Evolutionary conservation across 2,888 invertebrate species (phyloP).

Genomic region (Apotomis capreana): DNA sequence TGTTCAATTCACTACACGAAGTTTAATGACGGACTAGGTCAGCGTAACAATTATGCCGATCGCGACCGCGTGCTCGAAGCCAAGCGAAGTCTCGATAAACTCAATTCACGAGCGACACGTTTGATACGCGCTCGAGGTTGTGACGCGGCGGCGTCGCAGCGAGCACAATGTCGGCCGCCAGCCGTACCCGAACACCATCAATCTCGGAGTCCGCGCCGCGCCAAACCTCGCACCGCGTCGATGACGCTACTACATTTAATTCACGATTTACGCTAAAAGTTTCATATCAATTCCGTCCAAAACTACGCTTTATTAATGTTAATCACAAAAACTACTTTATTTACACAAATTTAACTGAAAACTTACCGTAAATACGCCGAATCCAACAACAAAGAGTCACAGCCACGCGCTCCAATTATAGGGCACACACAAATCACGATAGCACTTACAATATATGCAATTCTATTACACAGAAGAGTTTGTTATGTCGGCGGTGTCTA

Average conservation of each 20-base stretch:
- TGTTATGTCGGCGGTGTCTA: conserved; percentile 65
- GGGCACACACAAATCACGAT: conserved; percentile 81
- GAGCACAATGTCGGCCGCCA: conserved; percentile 68
- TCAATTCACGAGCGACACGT: conserved; percentile 64
- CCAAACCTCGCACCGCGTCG: conserved; percentile 61
- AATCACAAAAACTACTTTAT: conserved; percentile 48
- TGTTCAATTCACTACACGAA: conserved; percentile 44
- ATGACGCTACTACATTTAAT: conserved; percentile 71
- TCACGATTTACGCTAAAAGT: conserved; percentile 49
- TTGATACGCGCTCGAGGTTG: conserved; percentile 65
- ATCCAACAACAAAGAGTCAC: conserved; percentile 83
- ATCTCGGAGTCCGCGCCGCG: conserved; percentile 62
- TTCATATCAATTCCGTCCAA: conserved; percentile 44
- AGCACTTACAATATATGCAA: conserved; percentile 71
- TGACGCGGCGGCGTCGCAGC: conserved; percentile 75
- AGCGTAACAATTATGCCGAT: conserved; percentile 45
- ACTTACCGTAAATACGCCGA: conserved; percentile 79
- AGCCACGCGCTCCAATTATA: conserved; percentile 83
- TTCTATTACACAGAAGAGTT: conserved; percentile 68
- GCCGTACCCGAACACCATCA: conserved; percentile 57
- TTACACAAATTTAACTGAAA: conserved; percentile 54
- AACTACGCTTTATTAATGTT: conserved; percentile 46
- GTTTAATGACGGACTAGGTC: conserved; percentile 57
- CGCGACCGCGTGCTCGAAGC: conserved; percentile 39
- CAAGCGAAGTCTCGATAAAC: conserved; percentile 66